phyloP scores from a whole-genome alignment of 2,888 invertebrate genomes.

The Epirrhoe alternata region DNA sequence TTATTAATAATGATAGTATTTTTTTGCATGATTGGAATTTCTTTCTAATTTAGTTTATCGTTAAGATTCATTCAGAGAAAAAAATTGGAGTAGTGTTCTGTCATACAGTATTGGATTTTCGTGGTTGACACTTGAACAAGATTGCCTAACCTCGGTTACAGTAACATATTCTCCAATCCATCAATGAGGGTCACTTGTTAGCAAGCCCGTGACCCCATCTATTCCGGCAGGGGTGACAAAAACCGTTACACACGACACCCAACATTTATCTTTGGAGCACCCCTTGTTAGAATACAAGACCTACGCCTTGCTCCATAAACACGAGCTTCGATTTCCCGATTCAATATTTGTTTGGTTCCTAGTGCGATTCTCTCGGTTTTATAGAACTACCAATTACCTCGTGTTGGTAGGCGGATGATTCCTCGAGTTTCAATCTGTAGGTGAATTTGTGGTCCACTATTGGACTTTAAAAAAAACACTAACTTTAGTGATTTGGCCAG shows the following conservation, averaged over 20 bases:
- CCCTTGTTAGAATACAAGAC: conserved; percentile 4
- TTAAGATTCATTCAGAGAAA: no score
- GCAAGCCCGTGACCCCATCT: conserved; percentile 17
- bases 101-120: no score
- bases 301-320: conserved; percentile 3
- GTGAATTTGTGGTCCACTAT: no score
- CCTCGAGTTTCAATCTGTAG: no score
- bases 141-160: not conserved
- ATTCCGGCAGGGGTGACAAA: conserved; percentile 17
- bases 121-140: not conserved
- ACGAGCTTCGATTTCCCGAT: conserved; percentile 13
- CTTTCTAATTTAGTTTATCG: no score
- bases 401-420: no score
- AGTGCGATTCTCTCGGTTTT: not conserved
- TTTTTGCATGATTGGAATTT: no score
- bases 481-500: no score
- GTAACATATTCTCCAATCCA: conserved; percentile 3
- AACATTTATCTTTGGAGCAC: conserved; percentile 13
- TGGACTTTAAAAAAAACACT: no score
- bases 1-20: no score
- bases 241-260: conserved; percentile 22
- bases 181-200: conserved; percentile 22
- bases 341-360: conserved; percentile 14
- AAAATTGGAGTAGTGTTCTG: no score
- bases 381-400: no score